These are phyloP conservation scores for Conus ventricosus DNA, from an alignment of 1,140 invertebrate genomes.

Conservation along the genomic window DNA sequence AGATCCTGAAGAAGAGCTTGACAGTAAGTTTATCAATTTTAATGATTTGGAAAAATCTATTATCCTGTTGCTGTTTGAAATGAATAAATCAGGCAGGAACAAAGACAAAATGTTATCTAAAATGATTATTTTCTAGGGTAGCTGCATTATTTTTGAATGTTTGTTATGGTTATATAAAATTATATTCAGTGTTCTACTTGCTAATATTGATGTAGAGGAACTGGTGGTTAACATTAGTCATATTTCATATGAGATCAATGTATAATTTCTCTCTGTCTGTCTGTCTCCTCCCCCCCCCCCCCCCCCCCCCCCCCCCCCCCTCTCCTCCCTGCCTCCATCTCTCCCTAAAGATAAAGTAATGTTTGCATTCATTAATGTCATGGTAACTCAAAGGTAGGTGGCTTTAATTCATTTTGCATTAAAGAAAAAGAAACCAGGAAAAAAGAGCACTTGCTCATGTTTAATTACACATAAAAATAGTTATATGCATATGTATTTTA, in stretches of 20 bases:
- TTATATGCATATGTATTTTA: too few species aligned
- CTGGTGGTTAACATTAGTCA: not conserved
- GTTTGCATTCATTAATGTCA: not conserved
- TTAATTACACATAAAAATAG: too few species aligned
- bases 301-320: too few species aligned
- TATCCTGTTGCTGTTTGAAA: not conserved
- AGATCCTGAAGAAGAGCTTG: constrained; percentile 20
- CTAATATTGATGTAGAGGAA: not conserved
- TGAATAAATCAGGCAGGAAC: too few species aligned
- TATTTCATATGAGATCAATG: not conserved
- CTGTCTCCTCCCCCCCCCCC: too few species aligned
- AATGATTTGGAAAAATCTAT: not conserved
- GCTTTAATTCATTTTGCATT: too few species aligned
- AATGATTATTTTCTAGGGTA: not conserved
- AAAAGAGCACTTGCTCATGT: too few species aligned
- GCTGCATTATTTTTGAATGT: not conserved
- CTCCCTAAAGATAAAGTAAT: too few species aligned
- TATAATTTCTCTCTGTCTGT: not conserved
- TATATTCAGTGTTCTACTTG: not conserved
- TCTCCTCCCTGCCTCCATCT: too few species aligned
- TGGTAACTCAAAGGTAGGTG: too few species aligned
- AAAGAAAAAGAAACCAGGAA: too few species aligned
- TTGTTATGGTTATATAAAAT: not conserved
- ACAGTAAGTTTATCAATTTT: constrained; percentile 8
- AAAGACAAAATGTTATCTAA: not conserved